Evolutionary conservation across 2,888 invertebrate species (phyloP).

Genomic region (Drosophila pegasa): DNA sequence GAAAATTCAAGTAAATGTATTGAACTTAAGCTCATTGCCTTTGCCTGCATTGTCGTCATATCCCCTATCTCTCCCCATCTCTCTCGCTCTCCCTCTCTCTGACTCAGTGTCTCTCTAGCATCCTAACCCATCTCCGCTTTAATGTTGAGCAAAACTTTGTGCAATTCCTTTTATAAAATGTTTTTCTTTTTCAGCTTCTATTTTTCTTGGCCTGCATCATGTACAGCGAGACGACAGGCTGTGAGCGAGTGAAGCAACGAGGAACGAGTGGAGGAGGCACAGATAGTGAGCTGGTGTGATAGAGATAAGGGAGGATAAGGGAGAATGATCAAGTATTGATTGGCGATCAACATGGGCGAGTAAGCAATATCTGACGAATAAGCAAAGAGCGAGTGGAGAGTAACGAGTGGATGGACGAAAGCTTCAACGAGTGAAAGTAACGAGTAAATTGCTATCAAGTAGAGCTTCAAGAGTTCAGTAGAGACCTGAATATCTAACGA

Average conservation of each 20-base stretch:
- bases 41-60: constrained; percentile 55
- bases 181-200: constrained; percentile 31
- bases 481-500: no score
- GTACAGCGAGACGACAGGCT: constrained; percentile 22
- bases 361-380: no score
- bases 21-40: constrained; percentile 79
- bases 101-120: background rate
- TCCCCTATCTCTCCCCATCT: background rate
- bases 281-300: no score
- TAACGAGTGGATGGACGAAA: background rate
- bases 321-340: no score
- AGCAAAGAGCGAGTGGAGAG: background rate
- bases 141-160: constrained; percentile 64
- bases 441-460: background rate
- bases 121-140: constrained; percentile 40
- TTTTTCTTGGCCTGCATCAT: constrained; percentile 43
- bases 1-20: constrained; percentile 77
- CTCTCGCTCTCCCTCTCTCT: background rate
- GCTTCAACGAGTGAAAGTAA: background rate
- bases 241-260: background rate
- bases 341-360: no score
- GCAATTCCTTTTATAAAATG: constrained; percentile 73
- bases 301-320: no score
- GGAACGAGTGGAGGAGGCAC: background rate
- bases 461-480: background rate